These are phyloP conservation scores for Labrus mixtus DNA, from an alignment of 2,113 vertebrate species.

Conservation along the genomic window DNA sequence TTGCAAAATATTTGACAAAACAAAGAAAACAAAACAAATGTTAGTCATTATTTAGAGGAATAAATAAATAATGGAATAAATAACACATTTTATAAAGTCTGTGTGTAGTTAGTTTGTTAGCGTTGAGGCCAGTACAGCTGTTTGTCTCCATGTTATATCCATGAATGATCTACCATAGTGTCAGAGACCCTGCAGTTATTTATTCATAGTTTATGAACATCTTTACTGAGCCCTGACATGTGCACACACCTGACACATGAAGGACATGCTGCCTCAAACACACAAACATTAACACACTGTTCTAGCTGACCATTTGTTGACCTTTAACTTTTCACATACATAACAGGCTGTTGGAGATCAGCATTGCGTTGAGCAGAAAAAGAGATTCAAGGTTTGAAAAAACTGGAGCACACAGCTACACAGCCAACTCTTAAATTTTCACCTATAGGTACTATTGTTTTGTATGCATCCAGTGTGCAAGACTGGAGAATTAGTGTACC, in stretches of 20 bases:
- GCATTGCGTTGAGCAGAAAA: constrained; percentile 18
- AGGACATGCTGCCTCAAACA: constrained; percentile 32
- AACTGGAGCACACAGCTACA: background rate
- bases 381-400: constrained; percentile 7
- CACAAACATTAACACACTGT: constrained; percentile 14
- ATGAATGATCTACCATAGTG: constrained; percentile 48
- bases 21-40: too few species aligned
- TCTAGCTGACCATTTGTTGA: constrained; percentile 53
- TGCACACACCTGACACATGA: constrained; percentile 58
- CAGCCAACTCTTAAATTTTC: background rate
- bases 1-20: too few species aligned
- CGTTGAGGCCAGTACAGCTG: background rate
- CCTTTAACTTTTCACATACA: constrained; percentile 50
- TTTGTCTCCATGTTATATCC: constrained; percentile 62
- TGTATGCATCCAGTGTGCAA: constrained; percentile 1
- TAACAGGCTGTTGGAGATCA: constrained; percentile 37
- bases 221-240: constrained; percentile 57
- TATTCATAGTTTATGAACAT: constrained; percentile 61
- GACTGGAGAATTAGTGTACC: background rate
- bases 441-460: background rate
- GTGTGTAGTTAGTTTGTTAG: background rate
- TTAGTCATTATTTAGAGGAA: too few species aligned
- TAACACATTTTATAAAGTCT: constrained; percentile 12
- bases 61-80: background rate
- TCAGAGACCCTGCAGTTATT: constrained; percentile 59